These are phyloP conservation scores for Oceanites oceanicus DNA, from an alignment of 2,113 vertebrate species.

Conservation along the genomic window DNA sequence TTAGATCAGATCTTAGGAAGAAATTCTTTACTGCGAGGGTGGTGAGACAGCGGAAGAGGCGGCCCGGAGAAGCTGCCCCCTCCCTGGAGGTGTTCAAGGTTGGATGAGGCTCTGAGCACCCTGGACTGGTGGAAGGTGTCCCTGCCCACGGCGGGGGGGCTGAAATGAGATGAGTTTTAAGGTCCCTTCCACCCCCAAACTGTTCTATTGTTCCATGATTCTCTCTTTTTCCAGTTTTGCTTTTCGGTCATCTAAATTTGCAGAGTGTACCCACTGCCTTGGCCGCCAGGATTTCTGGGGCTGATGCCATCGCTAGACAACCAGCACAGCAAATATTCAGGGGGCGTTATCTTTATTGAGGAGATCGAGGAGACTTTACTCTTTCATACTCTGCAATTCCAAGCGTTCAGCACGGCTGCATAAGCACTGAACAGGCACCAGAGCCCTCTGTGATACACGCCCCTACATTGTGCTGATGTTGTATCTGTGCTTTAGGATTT, in stretches of 20 bases:
- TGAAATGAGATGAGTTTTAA: too few relatives aligned
- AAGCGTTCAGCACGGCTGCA: background rate
- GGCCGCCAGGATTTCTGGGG: background rate
- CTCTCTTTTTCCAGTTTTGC: background rate
- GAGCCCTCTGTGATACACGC: background rate
- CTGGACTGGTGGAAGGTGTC: background rate
- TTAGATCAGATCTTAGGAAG: background rate
- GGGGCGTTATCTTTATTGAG: background rate
- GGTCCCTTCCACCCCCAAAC: background rate
- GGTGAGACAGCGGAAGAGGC: too few relatives aligned
- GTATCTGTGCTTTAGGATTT: background rate
- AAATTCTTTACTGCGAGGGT: background rate
- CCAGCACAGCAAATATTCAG: rapidly evolving
- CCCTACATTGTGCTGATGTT: rapidly evolving
- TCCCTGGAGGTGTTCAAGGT: too few relatives aligned
- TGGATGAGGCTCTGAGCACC: too few relatives aligned
- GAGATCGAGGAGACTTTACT: background rate
- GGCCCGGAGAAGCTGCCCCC: too few relatives aligned
- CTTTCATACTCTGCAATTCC: too few relatives aligned
- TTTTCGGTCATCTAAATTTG: rapidly evolving
- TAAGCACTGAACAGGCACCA: too few relatives aligned
- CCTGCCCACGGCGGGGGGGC: background rate
- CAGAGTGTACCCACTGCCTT: too few relatives aligned
- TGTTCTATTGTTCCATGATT: background rate
- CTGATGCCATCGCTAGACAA: too few relatives aligned